Evolutionary conservation across 92 coral and sea anemone genomes (phyloP), one percentile per base, ranked within the genome.

Genomic region (Heliopora coerulea): DNA sequence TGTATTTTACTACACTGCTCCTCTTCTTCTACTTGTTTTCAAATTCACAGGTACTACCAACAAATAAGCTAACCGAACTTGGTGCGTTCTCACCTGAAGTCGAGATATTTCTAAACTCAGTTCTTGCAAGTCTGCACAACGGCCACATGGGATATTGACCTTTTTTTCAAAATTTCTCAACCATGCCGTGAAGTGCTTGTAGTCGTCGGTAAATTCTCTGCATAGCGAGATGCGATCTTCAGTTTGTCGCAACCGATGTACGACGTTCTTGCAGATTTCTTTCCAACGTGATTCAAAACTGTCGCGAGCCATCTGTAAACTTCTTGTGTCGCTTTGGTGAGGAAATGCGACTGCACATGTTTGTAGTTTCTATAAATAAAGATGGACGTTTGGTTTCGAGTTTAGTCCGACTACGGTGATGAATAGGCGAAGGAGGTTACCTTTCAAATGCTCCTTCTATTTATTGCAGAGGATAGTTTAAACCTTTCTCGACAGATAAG

Each of bases 261-360:
- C 78, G 11, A 89, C 85, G 31, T 86, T 90, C 35, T 81, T 84
- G 59, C 88, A 80, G 9, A 88, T 91, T 65, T 82, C 85, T 26
- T 88, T 85, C 99, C 99, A 95, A 70, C 99, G 96, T 49, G 86
- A 86, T 84, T 90, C 96, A 75, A 95, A 95, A 72, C 91, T 86
- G 78, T 95, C 96, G 40, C 86, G 77, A 30, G 99, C 87, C 23
- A 60, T 80, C 39, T 85, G 91, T 8, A 95, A 90, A 17, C 54
- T 80, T 34, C 80, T 81, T 24, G 89, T 85, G 68, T 84, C 92
- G 28, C 78, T 86, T 33, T 90, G 91, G 19, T 90, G 86, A 5
- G 91, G 89, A 39, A 92, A 95, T 5, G 99, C 97, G 62, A 83
- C 48, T 27, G 91, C 89, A 57, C 91, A 91, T 25, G 83, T 86